Conservation (phyloP, 2,888 invertebrate species). For the Melikaiella ostensackeni region DNA sequence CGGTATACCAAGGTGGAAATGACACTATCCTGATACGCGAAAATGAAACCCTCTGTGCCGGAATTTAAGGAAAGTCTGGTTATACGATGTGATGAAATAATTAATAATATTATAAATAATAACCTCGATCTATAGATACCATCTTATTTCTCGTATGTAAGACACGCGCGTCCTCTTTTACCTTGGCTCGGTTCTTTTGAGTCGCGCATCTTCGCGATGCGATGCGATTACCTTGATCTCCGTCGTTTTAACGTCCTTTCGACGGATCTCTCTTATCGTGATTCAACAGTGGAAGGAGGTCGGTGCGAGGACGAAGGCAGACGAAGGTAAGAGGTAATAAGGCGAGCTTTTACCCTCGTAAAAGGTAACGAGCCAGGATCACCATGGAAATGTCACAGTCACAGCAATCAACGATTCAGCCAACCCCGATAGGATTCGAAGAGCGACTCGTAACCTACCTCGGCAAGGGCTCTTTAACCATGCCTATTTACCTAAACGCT, state of each 20-base stretch:
- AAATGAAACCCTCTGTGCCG: too few species aligned
- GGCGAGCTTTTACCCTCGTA: constrained; percentile 51
- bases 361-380: constrained; percentile 56
- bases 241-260: constrained; percentile 46
- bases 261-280: constrained; percentile 44
- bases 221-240: constrained; percentile 62
- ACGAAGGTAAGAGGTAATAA: constrained; percentile 52
- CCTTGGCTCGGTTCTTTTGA: constrained; percentile 48
- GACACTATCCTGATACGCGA: too few species aligned
- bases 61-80: too few species aligned
- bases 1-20: too few species aligned
- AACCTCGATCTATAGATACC: not conserved
- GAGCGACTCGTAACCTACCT: not conserved
- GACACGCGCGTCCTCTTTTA: constrained; percentile 36
- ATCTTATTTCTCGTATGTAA: constrained; percentile 3
- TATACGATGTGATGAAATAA: too few species aligned
- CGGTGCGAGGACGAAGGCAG: constrained; percentile 37
- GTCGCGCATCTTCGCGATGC: constrained; percentile 63
- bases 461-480: not conserved
- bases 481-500: not conserved
- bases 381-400: constrained; percentile 57
- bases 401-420: constrained; percentile 50
- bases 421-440: not conserved
- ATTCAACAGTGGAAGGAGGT: constrained; percentile 34
- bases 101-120: too few species aligned